Evolutionary conservation across 2,888 invertebrate species (phyloP), one percentile per base, ranked within the genome.

Genomic region (Tenthredo mesomela): DNA sequence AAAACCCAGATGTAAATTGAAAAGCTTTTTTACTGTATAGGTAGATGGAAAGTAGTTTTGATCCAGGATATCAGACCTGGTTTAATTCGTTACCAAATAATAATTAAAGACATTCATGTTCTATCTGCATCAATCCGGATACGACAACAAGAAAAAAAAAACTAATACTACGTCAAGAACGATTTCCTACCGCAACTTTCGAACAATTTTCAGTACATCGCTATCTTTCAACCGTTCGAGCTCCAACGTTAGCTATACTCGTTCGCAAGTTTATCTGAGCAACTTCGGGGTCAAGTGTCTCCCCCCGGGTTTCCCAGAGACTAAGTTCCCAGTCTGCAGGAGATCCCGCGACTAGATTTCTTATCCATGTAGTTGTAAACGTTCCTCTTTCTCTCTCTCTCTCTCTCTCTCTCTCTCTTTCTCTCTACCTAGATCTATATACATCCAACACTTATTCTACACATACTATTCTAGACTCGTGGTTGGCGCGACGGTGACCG

Each of bases 221-320:
- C 40, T 25, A 40, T 73, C 71, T n/a, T 73, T 12, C 25, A 25
- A n/a, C 12, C 33, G 33, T 70, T 33, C 29, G 15, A 70, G 10
- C 43, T n/a, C 12, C 2, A 73, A 15, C 33, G 67, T 33, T 33
- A 73, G n/a, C 21, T 73, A 73, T 73, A 73, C 50, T 77, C 25
- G 18, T 77, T 50, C 58, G 80, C 80, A 61, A 58, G 80, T 37
- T 61, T 80, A 80, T 80, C n/a, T 80, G 61, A 40, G 29, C 50
- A 80, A 37, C 37, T 80, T 80, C 80, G 61, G 80, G 80, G 80
- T 80, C 80, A 80, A 80, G 61, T 58, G 80, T 80, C 80, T 73
- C 25, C 43, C 73, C 50, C 58, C 21, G 40, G 37, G 21, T 80
- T 61, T 80, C 80, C 71, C 71, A 73, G 40, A 73, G 21, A 73